Base-by-base conservation (phyloP, 2,797 vertebrate species). In the Melanotaenia pygmaea region DNA sequence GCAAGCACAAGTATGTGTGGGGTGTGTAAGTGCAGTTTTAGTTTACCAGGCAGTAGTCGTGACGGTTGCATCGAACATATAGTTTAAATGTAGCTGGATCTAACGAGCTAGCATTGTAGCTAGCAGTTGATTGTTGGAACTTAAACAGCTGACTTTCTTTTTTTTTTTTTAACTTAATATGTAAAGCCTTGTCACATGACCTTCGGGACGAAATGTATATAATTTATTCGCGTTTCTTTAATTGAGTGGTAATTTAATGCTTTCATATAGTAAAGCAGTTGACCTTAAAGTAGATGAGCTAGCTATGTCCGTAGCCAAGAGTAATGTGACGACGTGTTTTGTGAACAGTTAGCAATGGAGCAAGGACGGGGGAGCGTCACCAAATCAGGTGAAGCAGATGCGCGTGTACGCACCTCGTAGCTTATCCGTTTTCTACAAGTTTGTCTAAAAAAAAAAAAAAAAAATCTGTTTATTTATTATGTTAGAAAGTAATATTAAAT, bases 281-380 rank as follows among this genome's bases (percentile, higher is more conserved):
- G 81, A 85, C 79, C 77, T 81, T 80, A 70, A 11, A 22, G 78
- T 76, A 57, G 60, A 64, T 56, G 34, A 63, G 81, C 73, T 87
- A 83, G 80, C 68, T 56, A 65, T 35, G 26, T 75, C 58, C 40
- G 73, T 80, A 81, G 84, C 80, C 61, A 26, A 74, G 77, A 73
- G 47, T 58, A 30, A 74, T 72, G 76, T 88, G 90, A 81, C 83
- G 91, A 93, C 92, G 92, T 93, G 92, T 88, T 84, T 80, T 77
- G 81, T 45, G 86, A 81, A 30, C 80, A 82, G 80, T 58, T 67
- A 89, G 92, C 87, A 92, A 92, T 92, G 91, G 91, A 87, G 91
- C 88, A 83, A 72, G 87, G 80, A 86, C 85, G 59, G 73, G 62
- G 80, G 77, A 67, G 88, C 87, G 89, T 93, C 90, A 89, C 84